Percentiles rank a stretch among this genome's conserved stretches.
phyloP scores from a whole-genome alignment of 1,140 invertebrate species.

The Mercenaria mercenaria region DNA sequence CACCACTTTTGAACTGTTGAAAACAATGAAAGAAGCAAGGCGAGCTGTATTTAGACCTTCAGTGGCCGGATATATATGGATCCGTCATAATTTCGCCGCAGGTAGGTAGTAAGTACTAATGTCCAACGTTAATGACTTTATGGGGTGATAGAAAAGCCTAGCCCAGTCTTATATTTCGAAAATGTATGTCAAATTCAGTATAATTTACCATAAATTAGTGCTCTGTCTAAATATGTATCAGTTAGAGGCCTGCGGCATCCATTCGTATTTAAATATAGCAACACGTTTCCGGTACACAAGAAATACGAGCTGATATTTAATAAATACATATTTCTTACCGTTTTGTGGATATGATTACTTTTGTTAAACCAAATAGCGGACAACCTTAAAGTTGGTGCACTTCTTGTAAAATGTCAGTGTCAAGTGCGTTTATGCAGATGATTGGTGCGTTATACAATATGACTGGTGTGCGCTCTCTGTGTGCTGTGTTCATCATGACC shows the following conservation, averaged over 20 bases:
- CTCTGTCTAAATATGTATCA: not conserved
- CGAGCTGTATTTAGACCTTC: too few relatives aligned
- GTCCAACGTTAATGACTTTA: not conserved
- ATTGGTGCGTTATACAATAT: too few relatives aligned
- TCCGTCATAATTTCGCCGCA: not conserved
- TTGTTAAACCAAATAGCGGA: too few relatives aligned
- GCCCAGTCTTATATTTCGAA: not conserved
- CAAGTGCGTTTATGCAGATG: too few relatives aligned
- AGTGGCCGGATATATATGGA: not conserved
- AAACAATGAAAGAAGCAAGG: too few relatives aligned
- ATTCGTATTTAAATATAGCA: not conserved
- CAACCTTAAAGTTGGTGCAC: too few relatives aligned
- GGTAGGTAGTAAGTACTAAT: not conserved
- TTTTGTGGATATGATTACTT: too few relatives aligned
- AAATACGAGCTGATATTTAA: not conserved
- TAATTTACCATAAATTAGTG: conserved; percentile 15
- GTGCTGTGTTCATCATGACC: too few relatives aligned
- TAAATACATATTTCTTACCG: too few relatives aligned
- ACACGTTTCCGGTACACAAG: not conserved
- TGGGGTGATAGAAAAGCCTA: not conserved
- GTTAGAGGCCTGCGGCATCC: not conserved
- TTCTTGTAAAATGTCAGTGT: too few relatives aligned
- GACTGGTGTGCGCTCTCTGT: too few relatives aligned
- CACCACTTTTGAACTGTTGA: too few relatives aligned
- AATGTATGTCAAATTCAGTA: conserved; percentile 1